A percentile compares a stretch with the other conserved stretches of the same genome.
Conservation (phyloP, 2,113 vertebrate genomes). For the Bufo bufo region DNA sequence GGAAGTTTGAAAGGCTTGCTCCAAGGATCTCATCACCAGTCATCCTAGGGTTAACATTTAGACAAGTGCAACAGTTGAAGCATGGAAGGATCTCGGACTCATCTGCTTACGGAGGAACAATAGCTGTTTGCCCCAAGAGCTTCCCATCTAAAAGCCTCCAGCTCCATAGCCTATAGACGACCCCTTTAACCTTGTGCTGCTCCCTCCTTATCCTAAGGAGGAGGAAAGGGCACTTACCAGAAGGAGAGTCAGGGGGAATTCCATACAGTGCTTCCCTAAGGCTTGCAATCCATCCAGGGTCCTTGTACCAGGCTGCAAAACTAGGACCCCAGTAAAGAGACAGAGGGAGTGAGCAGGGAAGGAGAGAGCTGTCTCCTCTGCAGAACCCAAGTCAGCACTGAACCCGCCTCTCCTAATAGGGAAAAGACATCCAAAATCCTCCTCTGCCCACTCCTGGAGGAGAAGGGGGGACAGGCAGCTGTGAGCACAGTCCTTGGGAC, state of each 20-base stretch:
- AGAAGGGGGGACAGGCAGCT: slow-evolving; percentile 3
- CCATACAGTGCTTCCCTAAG: slow-evolving; percentile 24
- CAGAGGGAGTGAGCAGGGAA: not conserved
- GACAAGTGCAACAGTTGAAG: not conserved
- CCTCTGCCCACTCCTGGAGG: slow-evolving; percentile 33
- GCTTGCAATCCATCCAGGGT: slow-evolving; percentile 20
- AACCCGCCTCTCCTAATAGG: slow-evolving; percentile 52
- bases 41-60: not conserved
- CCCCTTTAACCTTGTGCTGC: not conserved
- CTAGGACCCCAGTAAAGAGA: not conserved
- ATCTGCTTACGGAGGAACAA: not conserved
- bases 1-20: not conserved
- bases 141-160: not conserved
- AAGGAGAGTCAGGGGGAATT: slow-evolving; percentile 14
- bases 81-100: not conserved
- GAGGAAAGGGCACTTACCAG: slow-evolving; percentile 38
- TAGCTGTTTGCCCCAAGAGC: slow-evolving; percentile 7
- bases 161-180: not conserved
- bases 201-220: not conserved
- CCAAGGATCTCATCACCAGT: not conserved
- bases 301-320: not conserved
- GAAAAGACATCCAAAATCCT: slow-evolving; percentile 19
- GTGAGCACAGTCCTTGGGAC: not conserved
- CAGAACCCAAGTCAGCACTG: slow-evolving; percentile 26
- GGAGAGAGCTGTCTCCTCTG: not conserved